Base-by-base conservation (phyloP, 2,888 invertebrate species). In the Epinotia ramella region DNA sequence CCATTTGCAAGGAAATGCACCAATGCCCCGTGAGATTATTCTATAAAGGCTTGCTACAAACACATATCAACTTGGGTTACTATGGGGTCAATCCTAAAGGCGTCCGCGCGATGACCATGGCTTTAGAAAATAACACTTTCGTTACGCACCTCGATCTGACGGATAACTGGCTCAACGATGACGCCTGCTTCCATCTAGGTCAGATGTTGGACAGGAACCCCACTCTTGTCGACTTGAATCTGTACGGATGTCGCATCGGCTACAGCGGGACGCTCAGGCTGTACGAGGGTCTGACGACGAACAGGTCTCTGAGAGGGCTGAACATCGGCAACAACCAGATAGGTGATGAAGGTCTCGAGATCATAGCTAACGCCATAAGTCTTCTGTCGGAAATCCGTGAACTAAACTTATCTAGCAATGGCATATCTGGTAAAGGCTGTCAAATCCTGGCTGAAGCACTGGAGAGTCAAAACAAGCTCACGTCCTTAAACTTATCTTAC, bases 241-340 rank as follows among this genome's bases (percentile, higher is more conserved):
- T 93, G 56, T 77, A 83, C n/a, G 91, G 92, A 3, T 93, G 93
- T 78, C 86, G 83, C 78, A 89, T 92, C 49, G 92, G 92, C 0
- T 76, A 85, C 5, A 73, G 74, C 24, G 92, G 92, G 2, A 82
- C 81, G 7, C 84, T 77, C 63, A 76, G 78, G 18, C 73, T 92
- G 4, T 81, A 88, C 18, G 44, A 57, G 18, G 83, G 81, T 12
- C 79, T 92, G 33, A 75, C 73, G 0, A 69, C 72, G 4, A 92
- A 92, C 74, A 83, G 76, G 33, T 72, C 81, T 6, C 81, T 92
- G 0, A 78, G 63, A 75, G 76, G 71, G 24, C 81, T 93, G 9
- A 87, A 90, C 79, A 79, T 92, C 3, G 84, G 85, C 62, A 81
- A 76, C 72, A 92, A 92, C 78, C 77, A 85, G 53, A 76, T 92